phyloP scores from a whole-genome alignment of 1,140 invertebrate species.

The Mesaphorura yosii region DNA sequence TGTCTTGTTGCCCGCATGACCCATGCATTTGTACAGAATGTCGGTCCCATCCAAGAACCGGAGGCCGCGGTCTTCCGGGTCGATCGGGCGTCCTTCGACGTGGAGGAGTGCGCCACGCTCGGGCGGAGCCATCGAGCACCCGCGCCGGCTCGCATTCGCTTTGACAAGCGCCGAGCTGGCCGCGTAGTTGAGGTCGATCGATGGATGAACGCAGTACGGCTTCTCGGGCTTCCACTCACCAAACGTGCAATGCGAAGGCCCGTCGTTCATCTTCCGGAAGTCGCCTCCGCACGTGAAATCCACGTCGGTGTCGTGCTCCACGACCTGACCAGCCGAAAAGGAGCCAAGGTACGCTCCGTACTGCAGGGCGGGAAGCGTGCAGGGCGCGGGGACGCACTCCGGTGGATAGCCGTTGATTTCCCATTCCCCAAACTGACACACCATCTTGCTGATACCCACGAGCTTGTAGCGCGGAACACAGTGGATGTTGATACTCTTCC shows the following conservation, averaged over 20 bases:
- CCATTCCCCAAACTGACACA: constrained; percentile 68
- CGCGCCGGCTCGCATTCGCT: constrained; percentile 2
- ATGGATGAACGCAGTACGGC: constrained; percentile 42
- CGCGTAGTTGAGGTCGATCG: constrained; percentile 21
- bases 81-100: constrained; percentile 26
- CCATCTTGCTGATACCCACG: constrained; percentile 52
- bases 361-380: constrained; percentile 55
- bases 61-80: constrained; percentile 7
- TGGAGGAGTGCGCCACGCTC: constrained; percentile 22
- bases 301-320: constrained; percentile 54
- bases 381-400: constrained; percentile 63
- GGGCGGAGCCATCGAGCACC: constrained; percentile 21
- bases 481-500: constrained; percentile 50
- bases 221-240: constrained; percentile 49
- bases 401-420: constrained; percentile 51
- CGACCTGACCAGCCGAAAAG: constrained; percentile 61
- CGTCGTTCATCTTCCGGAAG: constrained; percentile 40
- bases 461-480: constrained; percentile 55
- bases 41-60: constrained; percentile 63
- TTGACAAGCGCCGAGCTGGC: constrained; percentile 14
- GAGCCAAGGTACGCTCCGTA: constrained; percentile 62
- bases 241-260: constrained; percentile 51
- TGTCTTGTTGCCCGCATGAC: constrained; percentile 51
- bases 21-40: constrained; percentile 66
- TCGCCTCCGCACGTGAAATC: constrained; percentile 40